These are phyloP conservation scores for Schizothorax lantsangensis DNA, from an alignment of 2,797 vertebrate genomes.

Conservation along the genomic window DNA sequence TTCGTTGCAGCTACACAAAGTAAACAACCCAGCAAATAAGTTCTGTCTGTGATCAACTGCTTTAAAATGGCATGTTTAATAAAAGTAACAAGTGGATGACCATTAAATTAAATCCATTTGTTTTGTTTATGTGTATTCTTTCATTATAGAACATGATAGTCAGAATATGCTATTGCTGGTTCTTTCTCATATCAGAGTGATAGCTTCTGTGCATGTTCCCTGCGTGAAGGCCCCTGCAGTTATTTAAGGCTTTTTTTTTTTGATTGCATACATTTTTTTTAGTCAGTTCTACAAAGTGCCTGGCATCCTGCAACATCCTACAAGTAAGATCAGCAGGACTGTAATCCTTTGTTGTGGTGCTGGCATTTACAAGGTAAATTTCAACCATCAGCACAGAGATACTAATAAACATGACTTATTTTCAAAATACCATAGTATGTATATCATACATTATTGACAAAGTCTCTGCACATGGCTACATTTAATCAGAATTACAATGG, in stretches of 20 bases:
- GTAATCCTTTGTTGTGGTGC: background rate
- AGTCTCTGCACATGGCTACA: background rate
- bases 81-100: background rate
- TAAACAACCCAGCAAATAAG: background rate
- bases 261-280: background rate
- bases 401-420: background rate
- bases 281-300: background rate
- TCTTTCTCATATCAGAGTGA: background rate
- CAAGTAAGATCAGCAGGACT: background rate
- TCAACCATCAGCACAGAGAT: background rate
- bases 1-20: background rate
- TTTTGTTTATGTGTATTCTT: background rate
- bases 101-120: background rate
- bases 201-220: background rate
- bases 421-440: background rate
- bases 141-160: background rate
- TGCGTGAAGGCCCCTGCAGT: background rate
- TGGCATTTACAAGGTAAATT: conserved; percentile 8
- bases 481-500: conserved; percentile 19
- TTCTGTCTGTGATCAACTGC: background rate
- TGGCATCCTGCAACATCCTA: background rate
- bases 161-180: background rate
- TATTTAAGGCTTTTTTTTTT: background rate
- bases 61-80: background rate
- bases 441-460: conserved; percentile 16